Conservation (phyloP, 2,113 vertebrate species). For the Anolis sagrei region DNA sequence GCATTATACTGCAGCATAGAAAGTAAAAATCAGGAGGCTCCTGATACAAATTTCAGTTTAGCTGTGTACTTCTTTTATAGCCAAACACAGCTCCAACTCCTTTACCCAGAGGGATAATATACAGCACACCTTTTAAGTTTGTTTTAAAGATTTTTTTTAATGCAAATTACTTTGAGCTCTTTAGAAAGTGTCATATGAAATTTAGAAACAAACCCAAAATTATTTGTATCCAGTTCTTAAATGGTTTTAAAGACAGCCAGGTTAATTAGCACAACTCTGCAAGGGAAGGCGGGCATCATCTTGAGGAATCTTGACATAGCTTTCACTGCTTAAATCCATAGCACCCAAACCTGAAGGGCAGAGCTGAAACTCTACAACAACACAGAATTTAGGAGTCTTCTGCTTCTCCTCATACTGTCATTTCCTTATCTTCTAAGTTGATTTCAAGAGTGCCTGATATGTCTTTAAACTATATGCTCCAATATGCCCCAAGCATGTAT, state of each 20-base stretch:
- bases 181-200: background rate
- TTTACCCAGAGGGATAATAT: background rate
- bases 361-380: background rate
- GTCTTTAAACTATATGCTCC: background rate
- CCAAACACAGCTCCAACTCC: background rate
- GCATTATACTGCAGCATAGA: background rate
- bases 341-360: background rate
- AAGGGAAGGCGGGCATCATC: no score
- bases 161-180: background rate
- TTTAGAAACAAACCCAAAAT: background rate
- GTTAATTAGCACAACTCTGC: background rate
- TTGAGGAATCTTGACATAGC: background rate
- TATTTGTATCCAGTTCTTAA: background rate
- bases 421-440: background rate
- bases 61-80: background rate
- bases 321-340: background rate
- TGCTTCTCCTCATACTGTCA: background rate
- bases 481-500: constrained; percentile 3
- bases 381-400: background rate
- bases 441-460: background rate
- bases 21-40: background rate
- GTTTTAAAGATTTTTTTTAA: background rate
- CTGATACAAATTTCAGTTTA: background rate
- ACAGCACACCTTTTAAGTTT: background rate
- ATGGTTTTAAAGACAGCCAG: background rate